A percentile compares a stretch with the other conserved stretches of the same genome.
Evolutionary conservation across 2,113 vertebrate genomes (phyloP).

Genomic region (Gracilinanus agilis): DNA sequence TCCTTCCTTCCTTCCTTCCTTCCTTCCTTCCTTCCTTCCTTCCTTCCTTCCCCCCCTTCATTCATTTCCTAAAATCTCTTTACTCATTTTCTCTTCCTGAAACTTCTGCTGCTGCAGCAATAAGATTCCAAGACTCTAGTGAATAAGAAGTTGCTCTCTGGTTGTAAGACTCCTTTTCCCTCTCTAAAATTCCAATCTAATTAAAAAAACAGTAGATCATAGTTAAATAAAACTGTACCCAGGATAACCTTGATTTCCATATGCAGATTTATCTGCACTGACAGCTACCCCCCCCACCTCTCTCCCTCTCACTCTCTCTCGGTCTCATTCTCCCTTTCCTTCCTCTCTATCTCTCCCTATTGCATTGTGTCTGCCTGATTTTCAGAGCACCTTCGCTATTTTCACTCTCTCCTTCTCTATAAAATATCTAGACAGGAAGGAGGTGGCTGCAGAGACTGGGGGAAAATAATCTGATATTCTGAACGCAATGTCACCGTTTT

Average conservation of each 20-base stretch:
- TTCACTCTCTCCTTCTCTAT: conserved; percentile 72
- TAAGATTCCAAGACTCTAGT: conserved; percentile 62
- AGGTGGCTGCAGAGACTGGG: conserved; percentile 83
- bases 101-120: conserved; percentile 74
- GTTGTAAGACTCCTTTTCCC: conserved; percentile 79
- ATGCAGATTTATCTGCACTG: conserved; percentile 96
- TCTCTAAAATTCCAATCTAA: conserved; percentile 86
- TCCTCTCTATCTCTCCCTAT: conserved; percentile 85
- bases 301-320: conserved; percentile 77
- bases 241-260: conserved; percentile 97
- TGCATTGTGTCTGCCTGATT: conserved; percentile 93
- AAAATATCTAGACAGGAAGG: conserved; percentile 85
- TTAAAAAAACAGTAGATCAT: conserved; percentile 89
- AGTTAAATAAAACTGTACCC: conserved; percentile 92
- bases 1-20: fast-evolving
- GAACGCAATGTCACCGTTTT: conserved; percentile 78
- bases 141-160: conserved; percentile 78
- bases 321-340: conserved; percentile 81
- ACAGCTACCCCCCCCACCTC: conserved; percentile 87
- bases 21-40: too few relatives aligned
- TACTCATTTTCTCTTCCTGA: background rate
- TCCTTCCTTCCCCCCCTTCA: background rate
- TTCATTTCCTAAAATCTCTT: conserved; percentile 14
- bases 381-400: conserved; percentile 89
- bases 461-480: conserved; percentile 79